Evolutionary conservation across 2,888 invertebrate genomes (phyloP).

Genomic region (Tenthredo livida): DNA sequence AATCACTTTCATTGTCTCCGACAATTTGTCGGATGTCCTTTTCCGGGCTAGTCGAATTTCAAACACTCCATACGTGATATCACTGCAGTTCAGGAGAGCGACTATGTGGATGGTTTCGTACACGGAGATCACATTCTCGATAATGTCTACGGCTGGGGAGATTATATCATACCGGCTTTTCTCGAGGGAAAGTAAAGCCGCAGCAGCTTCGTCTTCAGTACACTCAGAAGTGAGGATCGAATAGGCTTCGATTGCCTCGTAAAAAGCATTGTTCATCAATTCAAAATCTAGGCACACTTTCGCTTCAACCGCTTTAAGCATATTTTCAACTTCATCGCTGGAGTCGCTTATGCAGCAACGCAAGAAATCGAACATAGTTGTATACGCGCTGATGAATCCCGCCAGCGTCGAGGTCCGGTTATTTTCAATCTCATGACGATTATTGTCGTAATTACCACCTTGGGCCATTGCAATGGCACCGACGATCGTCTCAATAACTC

Average conservation of each 20-base stretch:
- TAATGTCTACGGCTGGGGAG: neutral
- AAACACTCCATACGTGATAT: neutral
- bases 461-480: neutral
- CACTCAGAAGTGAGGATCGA: neutral
- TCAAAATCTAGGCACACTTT: neutral
- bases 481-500: neutral
- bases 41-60: neutral
- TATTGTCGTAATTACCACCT: neutral
- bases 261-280: accelerated
- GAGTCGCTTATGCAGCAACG: neutral
- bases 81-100: neutral
- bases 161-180: neutral
- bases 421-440: neutral
- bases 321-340: neutral
- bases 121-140: neutral
- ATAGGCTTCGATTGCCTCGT: neutral
- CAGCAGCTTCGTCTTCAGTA: neutral
- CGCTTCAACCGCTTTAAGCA: neutral
- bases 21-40: neutral
- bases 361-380: neutral
- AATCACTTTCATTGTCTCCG: neutral
- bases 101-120: neutral
- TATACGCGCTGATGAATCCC: neutral
- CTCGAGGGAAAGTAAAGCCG: neutral
- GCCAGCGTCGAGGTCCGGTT: neutral